phyloP scores from a whole-genome alignment of 1,140 invertebrate species.

The Euborellia annulipes region DNA sequence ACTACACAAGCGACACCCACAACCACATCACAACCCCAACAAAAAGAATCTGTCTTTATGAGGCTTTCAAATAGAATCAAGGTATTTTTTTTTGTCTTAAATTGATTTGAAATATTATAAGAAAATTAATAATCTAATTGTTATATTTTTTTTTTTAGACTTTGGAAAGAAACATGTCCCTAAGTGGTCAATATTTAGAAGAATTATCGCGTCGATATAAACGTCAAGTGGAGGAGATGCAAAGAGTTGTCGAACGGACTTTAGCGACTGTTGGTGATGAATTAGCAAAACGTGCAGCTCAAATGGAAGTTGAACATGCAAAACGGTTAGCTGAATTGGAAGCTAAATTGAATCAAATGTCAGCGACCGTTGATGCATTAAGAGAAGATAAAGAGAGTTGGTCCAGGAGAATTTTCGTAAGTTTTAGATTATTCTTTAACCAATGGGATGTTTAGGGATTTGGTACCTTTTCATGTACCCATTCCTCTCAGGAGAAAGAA shows the following conservation, averaged over 20 bases:
- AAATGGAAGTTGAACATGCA: conserved; percentile 39
- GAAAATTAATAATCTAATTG: not conserved
- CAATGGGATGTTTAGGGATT: too few relatives aligned
- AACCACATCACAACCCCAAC: conserved; percentile 24
- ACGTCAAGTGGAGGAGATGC: conserved; percentile 91
- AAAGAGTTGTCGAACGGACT: conserved; percentile 67
- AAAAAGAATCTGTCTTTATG: conserved; percentile 91
- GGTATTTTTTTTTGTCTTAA: conserved; percentile 32
- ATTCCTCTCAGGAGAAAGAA: too few relatives aligned
- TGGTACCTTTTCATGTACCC: too few relatives aligned
- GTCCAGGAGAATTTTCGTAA: conserved; percentile 36
- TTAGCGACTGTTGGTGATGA: conserved; percentile 57
- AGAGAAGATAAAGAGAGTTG: conserved; percentile 47
- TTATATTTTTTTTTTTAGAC: conserved; percentile 36
- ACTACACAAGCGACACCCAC: conserved; percentile 19
- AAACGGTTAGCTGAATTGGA: conserved; percentile 44
- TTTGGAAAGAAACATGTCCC: conserved; percentile 88
- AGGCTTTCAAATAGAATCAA: conserved; percentile 90
- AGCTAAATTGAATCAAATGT: conserved; percentile 39
- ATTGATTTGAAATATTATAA: too few relatives aligned
- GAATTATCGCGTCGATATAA: conserved; percentile 88
- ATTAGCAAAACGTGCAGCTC: conserved; percentile 38
- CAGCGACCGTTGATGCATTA: conserved; percentile 34
- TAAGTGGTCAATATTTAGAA: conserved; percentile 89
- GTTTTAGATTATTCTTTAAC: conserved; percentile 22